Base-by-base conservation (phyloP, 2,888 invertebrate species). In the Apodemia zela region DNA sequence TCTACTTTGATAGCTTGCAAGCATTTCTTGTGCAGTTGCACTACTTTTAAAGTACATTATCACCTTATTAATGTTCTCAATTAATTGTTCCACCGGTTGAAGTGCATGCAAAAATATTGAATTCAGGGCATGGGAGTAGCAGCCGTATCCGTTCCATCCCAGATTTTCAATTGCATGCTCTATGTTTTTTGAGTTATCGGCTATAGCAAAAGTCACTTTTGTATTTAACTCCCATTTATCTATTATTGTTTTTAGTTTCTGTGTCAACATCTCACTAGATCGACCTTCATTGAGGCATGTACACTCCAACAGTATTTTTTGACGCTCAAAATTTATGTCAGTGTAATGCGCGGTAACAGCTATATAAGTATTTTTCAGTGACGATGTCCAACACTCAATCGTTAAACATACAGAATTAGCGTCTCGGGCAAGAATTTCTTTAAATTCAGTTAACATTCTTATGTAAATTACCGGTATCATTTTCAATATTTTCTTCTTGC, bases 21-120 rank as follows among this genome's bases (percentile, higher is more conserved):
- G 57, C 57, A 57, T 57, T 29, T 57, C 57, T 15, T 57, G 57
- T 13, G 57, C 57, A 57, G 25, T 57, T 57, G 57, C 13, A 29
- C 8, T 57, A 29, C 25, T 25, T 25, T 57, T 57, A 29, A 57
- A 57, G 25, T 29, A n/a, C 7, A 25, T 29, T 57, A 57, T 57
- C 7, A 29, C 29, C n/a, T 25, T 57, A 29, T 57, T 57, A n/a
- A 57, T 29, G 21, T 57, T n/a, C 29, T 29, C 25, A 57, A 57
- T 57, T 15, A 57, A 57, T 57, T 29, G 29, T 25, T 54, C 54
- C 21, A 54, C 15, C 6, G 54, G 25, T 54, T 54, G 11, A 21
- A 54, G 54, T 54, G 21, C 54, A 15, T 54, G 54, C 13, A 25
- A 21, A 25, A 54, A 54, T 54, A 54, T 54, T 21, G 25, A 15